Evolutionary conservation across 2,797 vertebrate species (phyloP).

Genomic region (Dendrocincla fuliginosa): DNA sequence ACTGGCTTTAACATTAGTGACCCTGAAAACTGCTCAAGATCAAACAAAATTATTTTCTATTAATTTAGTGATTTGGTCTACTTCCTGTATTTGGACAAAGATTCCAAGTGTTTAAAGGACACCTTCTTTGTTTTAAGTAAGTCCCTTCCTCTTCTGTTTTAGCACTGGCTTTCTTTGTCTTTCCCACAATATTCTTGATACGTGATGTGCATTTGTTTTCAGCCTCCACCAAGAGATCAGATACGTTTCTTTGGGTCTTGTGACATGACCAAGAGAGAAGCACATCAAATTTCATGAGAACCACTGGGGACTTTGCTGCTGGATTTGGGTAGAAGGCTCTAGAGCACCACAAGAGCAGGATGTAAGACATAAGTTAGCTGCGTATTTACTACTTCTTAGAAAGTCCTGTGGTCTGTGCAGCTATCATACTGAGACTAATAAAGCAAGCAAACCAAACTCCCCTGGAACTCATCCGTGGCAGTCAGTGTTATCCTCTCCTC

Average conservation of each 20-base stretch:
- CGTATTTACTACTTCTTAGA: neutral
- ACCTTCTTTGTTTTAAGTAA: neutral
- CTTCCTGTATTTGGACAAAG: neutral
- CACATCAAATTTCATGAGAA: neutral
- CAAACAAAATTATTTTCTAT: neutral
- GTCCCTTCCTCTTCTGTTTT: neutral
- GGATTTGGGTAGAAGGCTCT: neutral
- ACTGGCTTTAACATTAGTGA: neutral
- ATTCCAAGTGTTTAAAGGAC: neutral
- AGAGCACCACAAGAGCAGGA: neutral
- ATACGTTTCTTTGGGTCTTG: neutral
- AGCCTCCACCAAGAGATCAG: neutral
- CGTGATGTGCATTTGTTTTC: neutral
- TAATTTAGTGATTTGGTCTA: neutral
- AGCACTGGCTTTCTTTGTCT: neutral
- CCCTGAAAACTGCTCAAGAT: neutral
- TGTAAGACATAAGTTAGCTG: neutral
- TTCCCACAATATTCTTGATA: neutral
- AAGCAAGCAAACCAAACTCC: neutral
- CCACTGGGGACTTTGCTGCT: neutral
- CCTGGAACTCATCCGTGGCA: neutral
- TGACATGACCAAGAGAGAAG: neutral
- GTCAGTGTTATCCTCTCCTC: neutral
- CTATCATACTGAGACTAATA: neutral
- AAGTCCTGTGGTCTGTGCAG: neutral